phyloP scores from a whole-genome alignment of 2,113 vertebrate genomes.

The Telmatochromis sp. region DNA sequence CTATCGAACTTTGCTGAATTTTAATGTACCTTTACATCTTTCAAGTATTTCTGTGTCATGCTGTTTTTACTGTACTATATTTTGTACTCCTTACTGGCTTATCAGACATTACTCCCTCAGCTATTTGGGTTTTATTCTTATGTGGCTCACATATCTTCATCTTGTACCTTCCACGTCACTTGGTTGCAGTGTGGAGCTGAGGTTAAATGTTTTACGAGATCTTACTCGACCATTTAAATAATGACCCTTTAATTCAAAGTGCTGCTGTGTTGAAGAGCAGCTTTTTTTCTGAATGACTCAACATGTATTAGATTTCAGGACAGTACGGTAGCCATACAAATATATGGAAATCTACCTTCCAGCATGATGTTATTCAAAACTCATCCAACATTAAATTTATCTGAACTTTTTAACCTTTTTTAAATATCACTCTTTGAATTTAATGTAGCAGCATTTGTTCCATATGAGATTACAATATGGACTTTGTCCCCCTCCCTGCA shows the following conservation, averaged over 20 bases:
- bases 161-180: not conserved
- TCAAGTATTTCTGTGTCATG: not conserved
- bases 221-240: not conserved
- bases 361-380: not conserved
- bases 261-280: not conserved
- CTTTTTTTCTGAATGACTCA: not conserved
- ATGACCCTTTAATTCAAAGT: not conserved
- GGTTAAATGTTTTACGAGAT: not conserved
- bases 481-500: constrained; percentile 27
- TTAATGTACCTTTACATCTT: not conserved
- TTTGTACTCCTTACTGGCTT: not conserved
- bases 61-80: not conserved
- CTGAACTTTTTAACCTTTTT: not conserved
- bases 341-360: not conserved
- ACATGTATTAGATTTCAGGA: not conserved
- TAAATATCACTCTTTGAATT: not conserved
- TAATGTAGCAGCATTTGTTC: not conserved
- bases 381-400: not conserved
- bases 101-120: not conserved
- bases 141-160: not conserved
- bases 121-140: not conserved
- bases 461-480: not conserved
- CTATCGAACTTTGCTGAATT: not conserved
- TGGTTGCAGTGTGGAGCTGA: rapidly evolving
- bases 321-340: not conserved